phyloP scores from a whole-genome alignment of 1,140 invertebrate genomes.

The Diorhabda sublineata region DNA sequence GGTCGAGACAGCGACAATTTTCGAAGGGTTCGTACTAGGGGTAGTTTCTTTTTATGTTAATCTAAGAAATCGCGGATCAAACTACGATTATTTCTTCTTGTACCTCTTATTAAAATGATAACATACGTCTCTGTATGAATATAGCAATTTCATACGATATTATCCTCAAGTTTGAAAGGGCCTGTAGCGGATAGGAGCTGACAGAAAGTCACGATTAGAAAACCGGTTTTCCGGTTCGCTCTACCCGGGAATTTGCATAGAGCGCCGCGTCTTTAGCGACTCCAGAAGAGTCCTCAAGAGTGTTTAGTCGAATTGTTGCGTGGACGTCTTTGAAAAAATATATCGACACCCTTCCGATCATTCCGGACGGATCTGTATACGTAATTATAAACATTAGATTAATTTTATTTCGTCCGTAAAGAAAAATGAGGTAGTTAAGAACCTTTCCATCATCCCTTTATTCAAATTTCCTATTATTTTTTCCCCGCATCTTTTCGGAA shows the following conservation, averaged over 20 bases:
- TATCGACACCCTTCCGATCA: too few species aligned
- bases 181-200: slow-evolving; percentile 10
- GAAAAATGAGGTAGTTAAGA: neutral
- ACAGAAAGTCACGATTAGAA: slow-evolving; percentile 12
- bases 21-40: too few species aligned
- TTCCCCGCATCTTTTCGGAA: neutral
- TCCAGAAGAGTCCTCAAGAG: neutral
- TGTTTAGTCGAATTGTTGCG: neutral
- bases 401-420: too few species aligned
- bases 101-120: neutral
- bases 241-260: slow-evolving; percentile 5
- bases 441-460: neutral
- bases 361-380: too few species aligned
- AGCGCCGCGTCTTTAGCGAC: slow-evolving; percentile 5
- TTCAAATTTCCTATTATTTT: neutral
- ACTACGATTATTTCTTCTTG: neutral
- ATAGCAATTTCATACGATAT: neutral
- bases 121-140: neutral
- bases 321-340: too few species aligned
- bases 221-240: neutral
- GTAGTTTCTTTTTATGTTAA: too few species aligned
- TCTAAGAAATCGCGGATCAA: too few species aligned
- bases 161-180: slow-evolving; percentile 9
- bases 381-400: too few species aligned
- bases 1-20: too few species aligned